phyloP scores from a whole-genome alignment of 2,888 invertebrate species.

The Cistogaster globosa region DNA sequence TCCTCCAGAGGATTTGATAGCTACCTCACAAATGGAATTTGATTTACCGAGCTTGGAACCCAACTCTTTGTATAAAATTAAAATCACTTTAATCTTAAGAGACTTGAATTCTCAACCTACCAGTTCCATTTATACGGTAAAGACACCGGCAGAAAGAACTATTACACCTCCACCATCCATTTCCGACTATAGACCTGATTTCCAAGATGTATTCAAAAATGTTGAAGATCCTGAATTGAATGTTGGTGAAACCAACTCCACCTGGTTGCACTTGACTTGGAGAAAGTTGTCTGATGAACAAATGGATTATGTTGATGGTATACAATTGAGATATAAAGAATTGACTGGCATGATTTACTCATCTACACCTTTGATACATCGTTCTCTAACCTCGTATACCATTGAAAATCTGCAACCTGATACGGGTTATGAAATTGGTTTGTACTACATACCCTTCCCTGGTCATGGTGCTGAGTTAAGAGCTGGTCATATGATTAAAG shows the following conservation, averaged over 20 bases:
- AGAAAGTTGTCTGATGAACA: constrained; percentile 91
- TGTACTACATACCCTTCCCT: constrained; percentile 92
- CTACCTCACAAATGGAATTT: constrained; percentile 93
- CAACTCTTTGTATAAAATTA: constrained; percentile 91
- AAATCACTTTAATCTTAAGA: constrained; percentile 90
- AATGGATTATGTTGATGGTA: constrained; percentile 92
- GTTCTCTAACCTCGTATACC: constrained; percentile 89
- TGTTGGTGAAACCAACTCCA: constrained; percentile 90
- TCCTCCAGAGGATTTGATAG: constrained; percentile 92
- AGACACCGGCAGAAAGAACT: constrained; percentile 85
- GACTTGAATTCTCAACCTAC: constrained; percentile 91
- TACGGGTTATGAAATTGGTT: constrained; percentile 91
- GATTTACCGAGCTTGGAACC: constrained; percentile 90
- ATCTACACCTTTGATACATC: constrained; percentile 92
- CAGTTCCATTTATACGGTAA: constrained; percentile 90
- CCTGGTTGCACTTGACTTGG: constrained; percentile 91
- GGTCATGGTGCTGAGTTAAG: constrained; percentile 90
- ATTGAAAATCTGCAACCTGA: constrained; percentile 91
- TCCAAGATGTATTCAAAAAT: constrained; percentile 83
- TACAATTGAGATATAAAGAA: constrained; percentile 93
- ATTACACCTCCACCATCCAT: constrained; percentile 83
- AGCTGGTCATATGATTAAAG: constrained; percentile 88
- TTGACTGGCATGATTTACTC: constrained; percentile 92
- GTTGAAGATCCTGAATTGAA: constrained; percentile 89
- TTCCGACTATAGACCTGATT: constrained; percentile 81